These are phyloP conservation scores for Bombus superbus DNA, from an alignment of 1,140 invertebrate species.

Conservation along the genomic window DNA sequence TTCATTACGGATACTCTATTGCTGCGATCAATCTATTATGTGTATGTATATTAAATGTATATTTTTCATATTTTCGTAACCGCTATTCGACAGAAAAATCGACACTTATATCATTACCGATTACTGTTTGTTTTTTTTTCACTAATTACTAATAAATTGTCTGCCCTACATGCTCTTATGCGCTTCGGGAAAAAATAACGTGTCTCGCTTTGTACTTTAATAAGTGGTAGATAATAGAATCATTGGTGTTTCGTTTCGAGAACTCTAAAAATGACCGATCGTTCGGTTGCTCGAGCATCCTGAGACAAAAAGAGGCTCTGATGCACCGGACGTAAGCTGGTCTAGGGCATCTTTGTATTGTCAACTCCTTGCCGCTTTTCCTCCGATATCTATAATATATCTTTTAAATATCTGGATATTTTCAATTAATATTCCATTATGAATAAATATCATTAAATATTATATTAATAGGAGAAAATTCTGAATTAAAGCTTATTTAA, in stretches of 20 bases:
- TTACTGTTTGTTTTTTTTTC: constrained; percentile 5
- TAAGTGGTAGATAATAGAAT: constrained; percentile 60
- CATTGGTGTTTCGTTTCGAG: constrained; percentile 64
- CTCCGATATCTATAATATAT: background rate
- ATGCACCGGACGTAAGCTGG: constrained; percentile 29
- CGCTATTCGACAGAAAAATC: constrained; percentile 1
- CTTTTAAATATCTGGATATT: background rate
- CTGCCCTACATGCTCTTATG: background rate
- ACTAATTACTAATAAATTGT: constrained; percentile 51
- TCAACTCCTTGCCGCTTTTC: constrained; percentile 33
- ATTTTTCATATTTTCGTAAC: background rate
- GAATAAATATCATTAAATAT: background rate
- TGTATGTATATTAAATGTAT: constrained; percentile 11
- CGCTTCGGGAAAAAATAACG: constrained; percentile 43
- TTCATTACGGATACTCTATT: constrained; percentile 37
- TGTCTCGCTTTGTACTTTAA: constrained; percentile 70
- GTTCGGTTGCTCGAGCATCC: constrained; percentile 31
- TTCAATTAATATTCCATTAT: background rate
- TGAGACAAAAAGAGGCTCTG: constrained; percentile 26
- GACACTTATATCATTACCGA: background rate
- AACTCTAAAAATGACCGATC: constrained; percentile 51
- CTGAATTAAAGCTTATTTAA: background rate
- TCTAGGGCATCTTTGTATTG: constrained; percentile 43
- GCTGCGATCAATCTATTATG: constrained; percentile 39
- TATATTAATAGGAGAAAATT: constrained; percentile 12